Percentiles rank a stretch among this genome's conserved stretches.
These are phyloP conservation scores for Avahi laniger DNA, from an alignment of 2,797 vertebrate species.

Conservation along the genomic window DNA sequence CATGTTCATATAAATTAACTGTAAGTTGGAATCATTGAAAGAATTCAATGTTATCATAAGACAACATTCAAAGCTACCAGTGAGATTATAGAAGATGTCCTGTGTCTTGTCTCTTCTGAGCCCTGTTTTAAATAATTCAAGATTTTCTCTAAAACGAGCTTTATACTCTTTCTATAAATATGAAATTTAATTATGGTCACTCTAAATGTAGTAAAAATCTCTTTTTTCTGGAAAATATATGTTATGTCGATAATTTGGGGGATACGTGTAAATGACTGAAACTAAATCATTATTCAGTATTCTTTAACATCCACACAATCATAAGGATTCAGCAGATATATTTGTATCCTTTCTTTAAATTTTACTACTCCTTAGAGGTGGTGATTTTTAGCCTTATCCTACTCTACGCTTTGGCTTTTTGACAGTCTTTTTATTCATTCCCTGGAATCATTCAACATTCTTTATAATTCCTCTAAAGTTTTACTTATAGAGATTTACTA, in stretches of 20 bases:
- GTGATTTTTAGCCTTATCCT: not conserved
- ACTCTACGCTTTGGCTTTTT: not conserved
- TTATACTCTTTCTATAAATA: constrained; percentile 29
- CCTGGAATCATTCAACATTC: not conserved
- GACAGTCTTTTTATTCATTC: not conserved
- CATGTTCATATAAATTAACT: not conserved
- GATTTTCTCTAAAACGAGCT: not conserved
- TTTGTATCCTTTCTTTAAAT: not conserved
- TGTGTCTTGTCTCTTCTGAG: not conserved
- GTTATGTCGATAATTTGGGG: not conserved
- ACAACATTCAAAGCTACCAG: not conserved
- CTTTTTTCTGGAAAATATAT: not conserved
- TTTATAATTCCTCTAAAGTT: not conserved
- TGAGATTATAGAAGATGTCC: not conserved
- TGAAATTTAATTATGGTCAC: not conserved
- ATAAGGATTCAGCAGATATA: not conserved
- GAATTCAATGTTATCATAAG: not conserved
- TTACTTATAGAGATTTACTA: not conserved
- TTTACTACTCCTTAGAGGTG: not conserved
- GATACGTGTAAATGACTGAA: not conserved
- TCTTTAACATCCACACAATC: not conserved
- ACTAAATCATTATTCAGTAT: not conserved
- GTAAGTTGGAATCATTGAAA: not conserved
- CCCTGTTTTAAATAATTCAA: not conserved
- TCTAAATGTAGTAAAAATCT: not conserved